A percentile compares a stretch with the other conserved stretches of the same genome.
Conservation (phyloP, 2,797 vertebrate genomes). For the Brotula barbata region DNA sequence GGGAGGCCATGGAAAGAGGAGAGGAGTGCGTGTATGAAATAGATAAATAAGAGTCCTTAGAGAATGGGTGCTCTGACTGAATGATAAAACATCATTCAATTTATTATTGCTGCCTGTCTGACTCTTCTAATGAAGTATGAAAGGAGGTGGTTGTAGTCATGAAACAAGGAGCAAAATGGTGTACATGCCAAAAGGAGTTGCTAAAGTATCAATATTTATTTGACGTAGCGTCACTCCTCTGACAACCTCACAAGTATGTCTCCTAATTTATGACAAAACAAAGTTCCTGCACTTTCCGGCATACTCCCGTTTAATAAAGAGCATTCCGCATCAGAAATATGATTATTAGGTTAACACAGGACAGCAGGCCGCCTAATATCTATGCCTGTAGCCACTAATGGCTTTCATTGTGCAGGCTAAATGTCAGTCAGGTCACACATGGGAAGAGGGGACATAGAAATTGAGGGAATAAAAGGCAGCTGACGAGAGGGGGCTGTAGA, state of each 20-base stretch:
- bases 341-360: constrained; percentile 28
- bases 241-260: constrained; percentile 11
- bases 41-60: constrained; percentile 22
- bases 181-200: constrained; percentile 9
- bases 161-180: background rate
- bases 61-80: background rate
- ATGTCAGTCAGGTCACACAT: constrained; percentile 53
- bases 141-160: background rate
- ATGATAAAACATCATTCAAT: constrained; percentile 11
- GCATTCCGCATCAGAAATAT: constrained; percentile 10
- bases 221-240: background rate
- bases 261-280: background rate
- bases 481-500: constrained; percentile 4
- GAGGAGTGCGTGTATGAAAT: background rate
- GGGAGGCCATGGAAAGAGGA: constrained; percentile 1
- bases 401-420: constrained; percentile 45
- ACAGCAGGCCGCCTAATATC: background rate
- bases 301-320: constrained; percentile 1
- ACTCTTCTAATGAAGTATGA: constrained; percentile 16
- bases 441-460: constrained; percentile 31
- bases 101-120: constrained; percentile 21
- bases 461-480: constrained; percentile 51
- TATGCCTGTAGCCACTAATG: constrained; percentile 32
- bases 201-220: constrained; percentile 17
- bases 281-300: too few relatives aligned